A percentile compares a stretch with the other conserved stretches of the same genome.
Conservation (phyloP, 2,888 invertebrate species). For the Aporophyla nigra region DNA sequence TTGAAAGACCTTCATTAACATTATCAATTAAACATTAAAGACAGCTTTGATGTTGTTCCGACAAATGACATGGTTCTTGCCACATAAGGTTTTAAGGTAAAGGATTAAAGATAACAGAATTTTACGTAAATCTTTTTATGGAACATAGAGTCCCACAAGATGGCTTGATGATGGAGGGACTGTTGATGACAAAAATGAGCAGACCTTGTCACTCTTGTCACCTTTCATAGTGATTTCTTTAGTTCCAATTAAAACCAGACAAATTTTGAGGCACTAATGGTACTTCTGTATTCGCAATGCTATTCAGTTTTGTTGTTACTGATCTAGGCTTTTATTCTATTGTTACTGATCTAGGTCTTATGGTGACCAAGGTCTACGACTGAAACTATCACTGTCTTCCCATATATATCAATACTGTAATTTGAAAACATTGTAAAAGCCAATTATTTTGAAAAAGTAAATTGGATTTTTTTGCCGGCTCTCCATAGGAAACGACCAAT, state of each 20-base stretch:
- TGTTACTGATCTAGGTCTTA: too few species aligned
- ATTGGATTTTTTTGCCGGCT: too few species aligned
- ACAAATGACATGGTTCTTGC: background rate
- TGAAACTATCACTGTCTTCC: background rate
- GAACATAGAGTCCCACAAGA: too few species aligned
- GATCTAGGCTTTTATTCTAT: too few species aligned
- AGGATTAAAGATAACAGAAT: background rate
- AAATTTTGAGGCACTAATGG: background rate
- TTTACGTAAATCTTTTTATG: background rate
- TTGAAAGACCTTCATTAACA: slow-evolving; percentile 45
- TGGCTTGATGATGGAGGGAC: too few species aligned
- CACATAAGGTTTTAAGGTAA: background rate
- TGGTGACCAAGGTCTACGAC: background rate
- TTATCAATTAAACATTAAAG: slow-evolving; percentile 54
- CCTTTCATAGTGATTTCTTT: background rate
- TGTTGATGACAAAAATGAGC: background rate
- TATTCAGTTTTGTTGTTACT: too few species aligned
- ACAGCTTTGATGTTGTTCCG: slow-evolving; percentile 29
- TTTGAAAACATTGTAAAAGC: too few species aligned
- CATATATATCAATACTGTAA: too few species aligned
- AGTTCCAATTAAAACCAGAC: background rate
- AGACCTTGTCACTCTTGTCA: background rate
- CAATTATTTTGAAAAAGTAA: too few species aligned
- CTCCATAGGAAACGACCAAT: too few species aligned
- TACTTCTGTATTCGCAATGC: background rate